Evolutionary conservation across 2,888 invertebrate species (phyloP).

Genomic region (Phalera bucephala): DNA sequence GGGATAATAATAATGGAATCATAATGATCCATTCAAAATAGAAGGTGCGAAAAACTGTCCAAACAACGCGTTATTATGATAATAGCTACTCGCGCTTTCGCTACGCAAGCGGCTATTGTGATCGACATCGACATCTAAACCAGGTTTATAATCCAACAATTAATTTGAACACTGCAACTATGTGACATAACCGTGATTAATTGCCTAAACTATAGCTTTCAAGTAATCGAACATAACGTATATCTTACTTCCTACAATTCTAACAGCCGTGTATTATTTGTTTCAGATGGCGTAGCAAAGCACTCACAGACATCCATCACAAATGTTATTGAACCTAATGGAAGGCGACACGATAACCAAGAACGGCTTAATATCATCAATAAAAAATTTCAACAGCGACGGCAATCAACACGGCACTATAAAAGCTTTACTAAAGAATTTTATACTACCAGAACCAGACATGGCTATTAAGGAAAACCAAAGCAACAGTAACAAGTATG

Average conservation of each 20-base stretch:
- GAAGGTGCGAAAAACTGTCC: slow-evolving; percentile 24
- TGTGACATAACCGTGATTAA: slow-evolving; percentile 34
- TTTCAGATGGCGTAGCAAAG: slow-evolving; percentile 77
- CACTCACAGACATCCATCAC: slow-evolving; percentile 55
- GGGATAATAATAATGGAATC: slow-evolving; percentile 30
- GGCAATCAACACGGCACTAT: slow-evolving; percentile 65
- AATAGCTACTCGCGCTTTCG: too few species aligned
- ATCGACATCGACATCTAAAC: slow-evolving; percentile 31
- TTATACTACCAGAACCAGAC: slow-evolving; percentile 63
- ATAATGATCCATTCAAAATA: slow-evolving; percentile 27
- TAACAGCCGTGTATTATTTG: slow-evolving; percentile 35
- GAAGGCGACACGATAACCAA: slow-evolving; percentile 65
- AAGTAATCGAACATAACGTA: slow-evolving; percentile 8
- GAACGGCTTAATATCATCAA: slow-evolving; percentile 63
- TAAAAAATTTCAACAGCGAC: slow-evolving; percentile 59
- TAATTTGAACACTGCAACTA: slow-evolving; percentile 20
- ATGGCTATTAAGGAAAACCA: slow-evolving; percentile 76
- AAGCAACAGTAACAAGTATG: slow-evolving; percentile 56
- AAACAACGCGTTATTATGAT: slow-evolving; percentile 26
- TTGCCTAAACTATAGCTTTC: slow-evolving; percentile 12
- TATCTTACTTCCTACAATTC: slow-evolving; percentile 10
- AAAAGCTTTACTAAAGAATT: slow-evolving; percentile 66
- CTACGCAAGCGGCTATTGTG: slow-evolving; percentile 27
- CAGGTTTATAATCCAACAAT: slow-evolving; percentile 21
- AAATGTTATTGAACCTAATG: slow-evolving; percentile 72